Evolutionary conservation across 2,888 invertebrate genomes (phyloP).

Genomic region (Eubasilissa splendida): DNA sequence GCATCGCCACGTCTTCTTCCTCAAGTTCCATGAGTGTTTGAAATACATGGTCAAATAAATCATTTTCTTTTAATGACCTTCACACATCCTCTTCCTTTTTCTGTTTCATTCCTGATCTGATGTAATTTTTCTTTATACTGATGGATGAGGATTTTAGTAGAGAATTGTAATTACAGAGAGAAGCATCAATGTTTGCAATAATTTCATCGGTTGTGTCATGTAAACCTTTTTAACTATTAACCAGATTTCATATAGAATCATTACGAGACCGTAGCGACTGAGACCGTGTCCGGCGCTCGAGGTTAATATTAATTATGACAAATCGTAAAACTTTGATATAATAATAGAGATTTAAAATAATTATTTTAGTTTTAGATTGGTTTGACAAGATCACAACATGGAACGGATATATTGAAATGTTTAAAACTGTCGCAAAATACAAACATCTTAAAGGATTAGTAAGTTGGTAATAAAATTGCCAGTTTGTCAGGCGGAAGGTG

Average conservation of each 20-base stretch:
- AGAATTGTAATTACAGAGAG: no score
- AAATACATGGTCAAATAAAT: conserved; percentile 29
- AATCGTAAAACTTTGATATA: no score
- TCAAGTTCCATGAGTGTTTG: neutral
- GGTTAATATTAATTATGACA: no score
- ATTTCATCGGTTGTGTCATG: no score
- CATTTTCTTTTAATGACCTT: conserved; percentile 6
- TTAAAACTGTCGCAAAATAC: neutral
- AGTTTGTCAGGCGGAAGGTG: neutral
- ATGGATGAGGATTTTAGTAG: no score
- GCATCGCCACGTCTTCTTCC: neutral
- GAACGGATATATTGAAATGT: neutral
- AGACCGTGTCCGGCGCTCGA: no score
- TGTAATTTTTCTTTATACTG: neutral
- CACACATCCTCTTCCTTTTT: neutral
- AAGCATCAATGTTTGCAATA: no score
- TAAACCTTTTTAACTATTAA: no score
- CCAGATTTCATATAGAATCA: no score
- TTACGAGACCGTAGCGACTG: no score
- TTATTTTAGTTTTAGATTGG: neutral
- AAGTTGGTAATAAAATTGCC: neutral
- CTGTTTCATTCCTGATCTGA: neutral
- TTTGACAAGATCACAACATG: neutral
- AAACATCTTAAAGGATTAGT: no score
- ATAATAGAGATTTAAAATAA: no score